Base-by-base conservation (phyloP, 2,888 invertebrate genomes). In the Erebia ligea region DNA sequence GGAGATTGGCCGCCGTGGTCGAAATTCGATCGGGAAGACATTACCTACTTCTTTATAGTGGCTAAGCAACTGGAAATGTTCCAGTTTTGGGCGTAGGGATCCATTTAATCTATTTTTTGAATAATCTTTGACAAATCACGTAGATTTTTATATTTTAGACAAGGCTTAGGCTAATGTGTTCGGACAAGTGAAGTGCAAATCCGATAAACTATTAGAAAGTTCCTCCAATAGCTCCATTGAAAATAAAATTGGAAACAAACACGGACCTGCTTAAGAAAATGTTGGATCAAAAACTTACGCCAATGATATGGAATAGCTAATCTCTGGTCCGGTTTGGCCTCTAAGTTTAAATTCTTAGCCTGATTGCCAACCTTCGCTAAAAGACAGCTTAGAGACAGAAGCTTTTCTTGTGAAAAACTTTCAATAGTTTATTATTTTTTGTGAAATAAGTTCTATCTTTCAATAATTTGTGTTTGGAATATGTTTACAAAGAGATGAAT, bases 21-120 rank as follows among this genome's bases (percentile, higher is more conserved):
- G n/a, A n/a, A n/a, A n/a, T n/a, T n/a, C n/a, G n/a, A n/a, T n/a
- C n/a, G n/a, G n/a, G n/a, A n/a, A n/a, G n/a, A n/a, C n/a, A n/a
- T n/a, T n/a, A n/a, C n/a, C n/a, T n/a, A n/a, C 54, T 54, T 19
- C 19, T 54, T 54, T 54, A 58, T n/a, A 34, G 58, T 34, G 8
- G 17, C 58, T 17, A 59, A 59, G 40, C 40, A 40, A 59, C 59
- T 42, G 40, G 42, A 59, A 42, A 59, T 42, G 40, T 42, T 59
- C 59, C 40, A 59, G 40, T 59, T 40, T 56, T 34, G 25, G n/a
- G n/a, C n/a, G 59, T 11, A 15, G 4, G 0, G 5, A 34, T 34
- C 34, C 34, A 34, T 34, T 34, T 34, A 6, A 34, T 34, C 34
- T 34, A 34, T 59, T 15, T 42, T 59, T 59, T 59, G n/a, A 59